These are phyloP conservation scores for Astreopora myriophthalma DNA, from an alignment of 64 coral and sea anemone species.

Conservation along the genomic window DNA sequence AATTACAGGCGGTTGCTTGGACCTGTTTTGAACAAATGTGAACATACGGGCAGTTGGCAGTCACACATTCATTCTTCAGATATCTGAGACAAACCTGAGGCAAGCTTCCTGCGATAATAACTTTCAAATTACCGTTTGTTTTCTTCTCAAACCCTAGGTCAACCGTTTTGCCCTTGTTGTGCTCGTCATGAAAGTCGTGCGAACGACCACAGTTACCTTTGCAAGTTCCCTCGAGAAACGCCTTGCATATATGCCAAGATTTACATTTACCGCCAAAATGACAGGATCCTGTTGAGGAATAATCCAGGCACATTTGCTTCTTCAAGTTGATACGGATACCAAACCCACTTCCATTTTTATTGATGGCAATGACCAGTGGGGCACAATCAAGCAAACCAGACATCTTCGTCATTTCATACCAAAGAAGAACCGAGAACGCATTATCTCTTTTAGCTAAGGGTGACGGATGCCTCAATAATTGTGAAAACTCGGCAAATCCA, in stretches of 20 bases:
- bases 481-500: slow-evolving; percentile 26
- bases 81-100: slow-evolving; percentile 55
- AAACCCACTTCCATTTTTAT: background rate
- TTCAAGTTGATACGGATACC: slow-evolving; percentile 19
- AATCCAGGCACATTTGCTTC: slow-evolving; percentile 25
- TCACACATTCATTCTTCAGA: background rate
- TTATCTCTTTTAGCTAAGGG: slow-evolving; percentile 16
- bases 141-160: background rate
- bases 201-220: background rate
- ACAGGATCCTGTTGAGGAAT: slow-evolving; percentile 35
- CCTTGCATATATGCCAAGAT: slow-evolving; percentile 53
- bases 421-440: background rate
- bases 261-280: background rate
- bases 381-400: background rate
- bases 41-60: background rate
- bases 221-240: slow-evolving; percentile 34
- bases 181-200: slow-evolving; percentile 27
- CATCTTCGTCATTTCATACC: background rate
- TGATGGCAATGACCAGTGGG: background rate
- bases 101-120: slow-evolving; percentile 11
- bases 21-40: slow-evolving; percentile 29
- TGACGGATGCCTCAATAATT: slow-evolving; percentile 21
- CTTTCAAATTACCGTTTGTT: background rate
- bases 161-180: slow-evolving; percentile 2
- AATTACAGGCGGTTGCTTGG: background rate